Base-by-base conservation (phyloP, 2,113 vertebrate genomes). In the Seriola aureovittata region DNA sequence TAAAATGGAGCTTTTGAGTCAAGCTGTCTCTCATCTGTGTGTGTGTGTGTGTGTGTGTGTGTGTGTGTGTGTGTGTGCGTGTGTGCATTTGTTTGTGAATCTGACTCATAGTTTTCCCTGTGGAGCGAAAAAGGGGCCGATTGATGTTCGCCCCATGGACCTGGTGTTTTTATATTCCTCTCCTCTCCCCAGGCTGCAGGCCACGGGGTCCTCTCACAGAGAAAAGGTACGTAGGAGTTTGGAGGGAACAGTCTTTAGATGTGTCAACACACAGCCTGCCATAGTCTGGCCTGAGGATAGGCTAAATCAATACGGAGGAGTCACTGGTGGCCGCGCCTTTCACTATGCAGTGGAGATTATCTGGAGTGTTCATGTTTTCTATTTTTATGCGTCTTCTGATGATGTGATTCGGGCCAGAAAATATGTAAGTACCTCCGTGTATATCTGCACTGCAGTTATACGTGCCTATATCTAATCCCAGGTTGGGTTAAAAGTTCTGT, bases 141-240 rank as follows among this genome's bases (percentile, higher is more conserved):
- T 91, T 93, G 93, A 93, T 93, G 91, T 90, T 91, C 75, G 87
- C 93, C 93, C 90, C 70, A 46, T 50, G 86, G 93, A 91, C 90
- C 84, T 82, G 70, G 62, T 83, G 90, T 86, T 90, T 92, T 91
- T 88, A 90, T 88, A 93, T 89, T 88, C 86, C 81, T 87, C 84
- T 90, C 76, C 78, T 91, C 88, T 86, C 87, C 86, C 82, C 78
- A 71, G 92, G 90, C 92, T 90, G 76, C 72, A 69, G 89, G 89
- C 86, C 87, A 92, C 25, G 50, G 88, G 89, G 92, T 91, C 89
- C 80, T 90, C 85, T 88, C 87, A 69, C 81, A 86, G 75, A 88
- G 81, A 88, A 69, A 89, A 78, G 75, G 48, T 87, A 89, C 70
- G 90, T 92, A 89, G 93, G 93, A 91, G 93, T 93, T 84, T 80